Base-by-base conservation (phyloP, 2,888 invertebrate species). In the Paralinhomoeus sp. region DNA sequence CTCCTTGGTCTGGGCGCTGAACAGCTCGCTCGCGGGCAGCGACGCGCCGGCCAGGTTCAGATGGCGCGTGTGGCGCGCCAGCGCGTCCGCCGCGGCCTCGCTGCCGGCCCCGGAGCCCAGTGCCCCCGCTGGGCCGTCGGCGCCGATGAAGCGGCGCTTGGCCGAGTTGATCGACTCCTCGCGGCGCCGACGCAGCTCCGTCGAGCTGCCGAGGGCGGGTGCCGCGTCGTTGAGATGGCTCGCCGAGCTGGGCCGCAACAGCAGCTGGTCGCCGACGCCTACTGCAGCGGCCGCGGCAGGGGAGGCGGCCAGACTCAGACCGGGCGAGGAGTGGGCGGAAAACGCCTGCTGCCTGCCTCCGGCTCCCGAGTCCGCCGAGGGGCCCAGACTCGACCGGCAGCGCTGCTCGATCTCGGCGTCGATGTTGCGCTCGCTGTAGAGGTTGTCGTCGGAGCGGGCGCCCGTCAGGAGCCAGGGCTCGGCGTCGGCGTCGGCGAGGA, bases 1-100 rank as follows among this genome's bases (percentile, higher is more conserved):
- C 46, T 54, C 57, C 15, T 55, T 43, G 15, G 56, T 56, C 44
- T 55, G 56, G 42, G 54, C 54, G 21, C 51, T 51, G 20, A 55
- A 49, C 24, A 57, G 42, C 18, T 47, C 47, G 20, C 17, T 3
- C n/a, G 34, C 34, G 3, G 27, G 27, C 7, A 5, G 7, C 7
- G 7, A 9, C 7, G 27, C 27, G 27, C 27, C 48, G 20, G 53
- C 51, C 33, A 53, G 44, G 47, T 56, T 49, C 18, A 56, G 47
- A 41, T 55, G 54, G 31, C 53, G 53, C 2, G 53, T 53, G 48
- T 56, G 54, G 36, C 46, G 51, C n/a, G 50, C 54, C 42, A 54
- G 45, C 27, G 50, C 51, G 45, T 54, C 54, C 22, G 52, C 44
- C 24, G 49, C 49, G 5, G 46, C 46, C 21, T 24, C 41, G 37